phyloP scores from a whole-genome alignment of 2,888 invertebrate species.

The Euclidia mi region DNA sequence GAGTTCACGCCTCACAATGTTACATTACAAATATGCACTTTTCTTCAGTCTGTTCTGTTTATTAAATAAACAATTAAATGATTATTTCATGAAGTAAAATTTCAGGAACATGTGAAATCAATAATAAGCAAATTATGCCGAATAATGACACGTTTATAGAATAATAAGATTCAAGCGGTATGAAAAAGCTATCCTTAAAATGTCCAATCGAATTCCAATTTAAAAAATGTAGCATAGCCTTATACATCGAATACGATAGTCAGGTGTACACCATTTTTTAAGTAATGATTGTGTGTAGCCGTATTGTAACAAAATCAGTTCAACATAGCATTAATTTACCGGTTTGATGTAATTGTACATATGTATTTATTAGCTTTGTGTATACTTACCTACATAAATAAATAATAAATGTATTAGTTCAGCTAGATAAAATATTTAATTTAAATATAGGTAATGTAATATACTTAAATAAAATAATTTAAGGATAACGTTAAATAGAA shows the following conservation, averaged over 20 bases:
- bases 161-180: neutral
- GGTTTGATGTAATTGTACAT: neutral
- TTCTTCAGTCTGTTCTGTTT: too few species aligned
- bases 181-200: neutral
- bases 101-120: too few species aligned
- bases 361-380: slow-evolving; percentile 1
- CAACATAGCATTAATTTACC: neutral
- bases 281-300: neutral
- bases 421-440: slow-evolving; percentile 10
- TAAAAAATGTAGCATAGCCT: slow-evolving; percentile 2
- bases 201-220: neutral
- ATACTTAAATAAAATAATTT: slow-evolving; percentile 19
- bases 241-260: slow-evolving; percentile 1
- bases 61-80: too few species aligned
- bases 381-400: neutral
- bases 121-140: too few species aligned
- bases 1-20: too few species aligned
- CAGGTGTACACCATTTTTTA: neutral
- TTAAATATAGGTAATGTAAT: slow-evolving; percentile 5
- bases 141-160: too few species aligned
- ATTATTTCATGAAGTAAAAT: too few species aligned
- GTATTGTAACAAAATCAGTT: neutral
- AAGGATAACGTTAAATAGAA: slow-evolving; percentile 68
- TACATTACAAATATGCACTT: too few species aligned
- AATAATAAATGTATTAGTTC: slow-evolving; percentile 6